Conservation (phyloP, 2,113 vertebrate species). For the Perca schrenkii region DNA sequence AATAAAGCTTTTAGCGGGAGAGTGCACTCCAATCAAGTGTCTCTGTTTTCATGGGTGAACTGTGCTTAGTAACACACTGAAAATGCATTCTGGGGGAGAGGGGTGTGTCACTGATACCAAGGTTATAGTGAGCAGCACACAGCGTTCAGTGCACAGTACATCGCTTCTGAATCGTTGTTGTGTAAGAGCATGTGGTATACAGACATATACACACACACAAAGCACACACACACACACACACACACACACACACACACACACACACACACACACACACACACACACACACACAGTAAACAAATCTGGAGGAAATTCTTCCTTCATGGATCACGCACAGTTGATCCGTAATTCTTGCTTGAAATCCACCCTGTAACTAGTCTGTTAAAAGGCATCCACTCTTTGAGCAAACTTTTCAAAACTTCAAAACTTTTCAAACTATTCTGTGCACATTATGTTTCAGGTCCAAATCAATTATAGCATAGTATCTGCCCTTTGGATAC, state of each 20-base stretch:
- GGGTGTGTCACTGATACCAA: slow-evolving; percentile 62
- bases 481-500: slow-evolving; percentile 17
- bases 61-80: slow-evolving; percentile 51
- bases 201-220: slow-evolving; percentile 3
- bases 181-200: slow-evolving; percentile 53
- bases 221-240: neutral
- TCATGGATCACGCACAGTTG: slow-evolving; percentile 26
- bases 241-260: neutral
- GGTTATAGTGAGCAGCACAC: slow-evolving; percentile 53
- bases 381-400: slow-evolving; percentile 3
- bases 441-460: slow-evolving; percentile 16
- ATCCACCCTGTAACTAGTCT: slow-evolving; percentile 1
- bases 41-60: slow-evolving; percentile 68
- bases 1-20: slow-evolving; percentile 78
- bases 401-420: neutral
- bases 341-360: slow-evolving; percentile 16
- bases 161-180: slow-evolving; percentile 55
- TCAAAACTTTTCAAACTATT: too few species aligned
- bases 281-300: neutral
- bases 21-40: slow-evolving; percentile 80
- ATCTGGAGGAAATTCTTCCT: slow-evolving; percentile 38
- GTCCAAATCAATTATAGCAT: slow-evolving; percentile 47
- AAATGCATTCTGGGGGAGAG: slow-evolving; percentile 75
- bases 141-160: slow-evolving; percentile 33
- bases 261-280: neutral